These are phyloP conservation scores for Anabacerthia variegaticeps DNA, from an alignment of 2,797 vertebrate species.

Conservation along the genomic window DNA sequence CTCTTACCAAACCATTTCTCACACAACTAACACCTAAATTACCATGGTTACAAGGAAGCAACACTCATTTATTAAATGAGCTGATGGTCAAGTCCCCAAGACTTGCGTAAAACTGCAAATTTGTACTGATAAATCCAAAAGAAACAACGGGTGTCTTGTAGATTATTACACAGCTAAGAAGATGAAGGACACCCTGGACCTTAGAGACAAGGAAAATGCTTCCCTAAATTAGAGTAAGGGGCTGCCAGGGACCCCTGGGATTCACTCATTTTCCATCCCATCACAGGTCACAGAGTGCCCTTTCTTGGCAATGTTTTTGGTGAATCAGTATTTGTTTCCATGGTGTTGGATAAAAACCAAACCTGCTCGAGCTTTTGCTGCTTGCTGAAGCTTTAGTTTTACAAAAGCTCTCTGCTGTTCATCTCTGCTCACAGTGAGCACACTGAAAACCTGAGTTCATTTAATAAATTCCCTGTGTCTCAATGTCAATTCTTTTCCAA, in stretches of 20 bases:
- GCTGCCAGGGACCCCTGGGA: neutral
- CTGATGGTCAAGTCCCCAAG: neutral
- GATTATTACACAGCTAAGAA: constrained; percentile 12
- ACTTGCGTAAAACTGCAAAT: neutral
- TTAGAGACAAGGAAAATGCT: constrained; percentile 13
- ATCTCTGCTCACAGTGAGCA: neutral
- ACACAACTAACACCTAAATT: neutral
- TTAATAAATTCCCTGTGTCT: constrained; percentile 19
- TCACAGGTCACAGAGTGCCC: neutral
- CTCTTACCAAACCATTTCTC: neutral
- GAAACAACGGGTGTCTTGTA: neutral
- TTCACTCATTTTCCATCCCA: neutral
- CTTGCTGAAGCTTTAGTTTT: constrained; percentile 36
- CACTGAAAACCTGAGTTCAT: constrained; percentile 39
- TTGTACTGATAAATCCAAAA: neutral
- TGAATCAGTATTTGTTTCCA: constrained; percentile 29
- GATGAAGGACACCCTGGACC: neutral
- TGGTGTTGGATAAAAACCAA: neutral
- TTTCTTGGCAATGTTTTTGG: neutral
- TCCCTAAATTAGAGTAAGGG: neutral
- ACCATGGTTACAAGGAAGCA: neutral
- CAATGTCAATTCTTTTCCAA: neutral
- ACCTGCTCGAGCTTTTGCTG: neutral
- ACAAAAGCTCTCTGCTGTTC: constrained; percentile 12
- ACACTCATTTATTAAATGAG: neutral